Evolutionary conservation across 1,140 invertebrate genomes (phyloP), one percentile per base, ranked within the genome.

Genomic region (Caerostris darwini): DNA sequence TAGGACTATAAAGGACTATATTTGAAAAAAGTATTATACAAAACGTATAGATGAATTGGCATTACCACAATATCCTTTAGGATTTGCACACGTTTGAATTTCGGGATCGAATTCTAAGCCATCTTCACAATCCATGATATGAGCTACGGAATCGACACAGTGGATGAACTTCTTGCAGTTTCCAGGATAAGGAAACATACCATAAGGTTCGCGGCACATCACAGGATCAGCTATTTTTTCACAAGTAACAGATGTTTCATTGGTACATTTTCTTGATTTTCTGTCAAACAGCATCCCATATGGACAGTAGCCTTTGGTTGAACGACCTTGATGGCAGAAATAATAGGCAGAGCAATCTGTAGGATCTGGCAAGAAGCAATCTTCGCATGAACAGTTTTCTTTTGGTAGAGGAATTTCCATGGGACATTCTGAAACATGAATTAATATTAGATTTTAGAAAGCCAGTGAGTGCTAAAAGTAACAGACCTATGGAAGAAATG

Each of bases 201-300:
- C 94, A 19, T 59, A 67, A 0, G 88, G 89, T 57, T 67, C 5
- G 0, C 10, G 7, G 57, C 94, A 94, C 12, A 94, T 59, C 0
- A 19, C 56, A 0, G 93, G 93, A 89, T 94, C 93, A 1, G 12
- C 77, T 10, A 53, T 61, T 7, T n/a, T 12, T 50, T 69, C 64
- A 17, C 94, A 94, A 12, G 34, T 17, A 3, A 92, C 94, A 7
- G 61, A n/a, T 53, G 86, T 58, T 86, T 86, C 77, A 53, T 90
- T 97, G 95, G 97, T 97, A 94, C 97, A 97, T 5, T 96, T 95
- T 93, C 96, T 95, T 2, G 95, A 94, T 2, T 95, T 59, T 4
- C 96, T 94, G 95, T 97, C 97, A 95, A 97, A 97, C 77, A 96
- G 96, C 1, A 97, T 95, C 1, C 96, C 96, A 3, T 93, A 83